A percentile compares a stretch with the other conserved stretches of the same genome.
These are phyloP conservation scores for Lampris megalopsis DNA, from an alignment of 2,113 vertebrate species.

Conservation along the genomic window DNA sequence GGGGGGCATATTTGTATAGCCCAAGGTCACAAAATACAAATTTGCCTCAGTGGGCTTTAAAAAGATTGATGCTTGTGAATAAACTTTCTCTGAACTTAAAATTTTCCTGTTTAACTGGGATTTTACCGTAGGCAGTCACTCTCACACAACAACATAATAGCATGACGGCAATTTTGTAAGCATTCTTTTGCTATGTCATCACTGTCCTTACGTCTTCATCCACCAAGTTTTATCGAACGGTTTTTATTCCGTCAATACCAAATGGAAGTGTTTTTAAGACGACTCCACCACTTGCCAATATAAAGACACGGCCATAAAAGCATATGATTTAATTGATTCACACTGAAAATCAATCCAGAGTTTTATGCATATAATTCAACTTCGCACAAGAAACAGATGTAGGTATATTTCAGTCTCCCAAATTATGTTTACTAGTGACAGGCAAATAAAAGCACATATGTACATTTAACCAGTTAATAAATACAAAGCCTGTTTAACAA, in stretches of 20 bases:
- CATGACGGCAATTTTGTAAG: conserved; percentile 73
- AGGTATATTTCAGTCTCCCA: conserved; percentile 74
- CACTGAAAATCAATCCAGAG: conserved; percentile 66
- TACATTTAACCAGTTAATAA: conserved; percentile 83
- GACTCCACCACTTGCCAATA: conserved; percentile 65
- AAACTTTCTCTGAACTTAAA: conserved; percentile 64
- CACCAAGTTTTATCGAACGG: conserved; percentile 64
- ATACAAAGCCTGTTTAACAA: conserved; percentile 80
- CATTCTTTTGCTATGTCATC: conserved; percentile 74
- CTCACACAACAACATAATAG: conserved; percentile 66
- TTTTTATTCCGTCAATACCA: conserved; percentile 74
- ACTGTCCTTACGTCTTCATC: conserved; percentile 65
- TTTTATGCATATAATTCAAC: conserved; percentile 64
- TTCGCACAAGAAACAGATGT: conserved; percentile 75
- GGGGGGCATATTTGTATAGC: too few species aligned
- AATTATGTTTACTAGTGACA: conserved; percentile 80
- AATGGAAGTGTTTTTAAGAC: conserved; percentile 69
- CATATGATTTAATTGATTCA: conserved; percentile 79
- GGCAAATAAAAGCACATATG: conserved; percentile 81
- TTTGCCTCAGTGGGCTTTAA: too few species aligned
- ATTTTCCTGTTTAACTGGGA: conserved; percentile 68
- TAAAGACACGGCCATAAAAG: conserved; percentile 70
- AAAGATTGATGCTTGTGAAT: conserved; percentile 59
- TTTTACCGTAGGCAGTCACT: conserved; percentile 57
- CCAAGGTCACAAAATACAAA: too few species aligned